Evolutionary conservation across 64 coral and sea anemone genomes (phyloP), one percentile per base, ranked within the genome.

Genomic region (Pocillopora damicornis): DNA sequence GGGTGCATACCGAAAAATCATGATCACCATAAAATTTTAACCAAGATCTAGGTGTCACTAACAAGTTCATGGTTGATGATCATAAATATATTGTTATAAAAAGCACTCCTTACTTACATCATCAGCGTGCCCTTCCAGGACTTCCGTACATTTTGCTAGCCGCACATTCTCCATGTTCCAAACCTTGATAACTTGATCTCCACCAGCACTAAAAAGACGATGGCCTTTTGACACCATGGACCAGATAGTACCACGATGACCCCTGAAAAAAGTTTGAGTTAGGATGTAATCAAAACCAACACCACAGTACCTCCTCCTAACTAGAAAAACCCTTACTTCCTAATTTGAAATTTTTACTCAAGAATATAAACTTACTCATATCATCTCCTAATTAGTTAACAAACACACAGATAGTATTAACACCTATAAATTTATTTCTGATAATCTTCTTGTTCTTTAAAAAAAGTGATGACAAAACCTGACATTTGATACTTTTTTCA

Each of bases 101-200:
- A 30, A 87, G 61, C 30, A 36, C 73, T 34, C 15, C 10, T 20
- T 16, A 86, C 96, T 89, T 79, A 98, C 96, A 81, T 95, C 96
- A 90, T 83, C 89, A 61, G 93, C 80, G 87, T 98, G 96, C 79
- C 96, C 96, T 77, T 98, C 93, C 64, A 98, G 77, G 61, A 90
- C 94, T 76, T 90, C 88, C 35, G 91, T 98, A 84, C 96, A 98
- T 35, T 63, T 88, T 42, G 93, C 96, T 15, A 89, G 77, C 25
- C 93, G 82, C 59, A 98, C 96, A 93, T 98, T 94, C 75, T 98
- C 96, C 82, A 94, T 95, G 81, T 98, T 94, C 96, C 96, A 98
- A 5, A 96, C 94, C 69, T 98, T 98, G 22, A 98, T 90, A 15
- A 98, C 85, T 82, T 83, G 61, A 66, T 98, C 96, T 23, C 96